Conservation (phyloP, 2,113 vertebrate species). For the Hemiscyllium ocellatum region DNA sequence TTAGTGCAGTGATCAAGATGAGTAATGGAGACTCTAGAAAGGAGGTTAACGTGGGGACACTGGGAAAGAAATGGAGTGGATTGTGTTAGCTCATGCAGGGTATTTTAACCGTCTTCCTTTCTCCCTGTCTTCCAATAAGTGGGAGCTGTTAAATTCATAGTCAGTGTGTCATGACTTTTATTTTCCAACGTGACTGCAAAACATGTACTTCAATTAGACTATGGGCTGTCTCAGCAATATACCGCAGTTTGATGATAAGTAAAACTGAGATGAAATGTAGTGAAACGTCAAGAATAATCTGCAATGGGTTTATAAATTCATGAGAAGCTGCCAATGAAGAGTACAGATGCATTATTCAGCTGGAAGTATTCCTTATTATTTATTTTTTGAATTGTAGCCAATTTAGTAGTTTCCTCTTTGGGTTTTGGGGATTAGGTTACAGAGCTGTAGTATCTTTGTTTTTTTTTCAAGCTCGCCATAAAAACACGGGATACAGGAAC, state of each 20-base stretch:
- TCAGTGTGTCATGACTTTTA: background rate
- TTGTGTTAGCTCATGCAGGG: background rate
- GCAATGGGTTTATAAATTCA: background rate
- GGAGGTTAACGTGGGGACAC: background rate
- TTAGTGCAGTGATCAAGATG: too few relatives aligned
- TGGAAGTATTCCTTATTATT: background rate
- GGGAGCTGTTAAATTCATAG: background rate
- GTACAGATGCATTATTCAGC: background rate
- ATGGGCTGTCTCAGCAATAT: too few relatives aligned
- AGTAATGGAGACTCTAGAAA: background rate
- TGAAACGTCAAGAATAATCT: background rate
- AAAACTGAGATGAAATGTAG: background rate
- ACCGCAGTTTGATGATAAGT: background rate
- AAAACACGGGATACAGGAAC: too few relatives aligned
- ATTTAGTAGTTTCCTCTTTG: background rate
- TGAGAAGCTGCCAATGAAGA: background rate
- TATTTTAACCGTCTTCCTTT: background rate
- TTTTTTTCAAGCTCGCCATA: background rate
- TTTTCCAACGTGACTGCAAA: slow-evolving; percentile 1
- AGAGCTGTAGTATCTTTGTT: background rate
- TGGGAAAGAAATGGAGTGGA: background rate
- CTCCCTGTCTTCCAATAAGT: background rate
- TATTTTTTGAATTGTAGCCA: background rate
- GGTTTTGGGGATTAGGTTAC: background rate
- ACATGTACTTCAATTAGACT: background rate